Evolutionary conservation across 1,140 invertebrate genomes (phyloP), one percentile per base, ranked within the genome.

Genomic region (Leguminivora glycinivorella): DNA sequence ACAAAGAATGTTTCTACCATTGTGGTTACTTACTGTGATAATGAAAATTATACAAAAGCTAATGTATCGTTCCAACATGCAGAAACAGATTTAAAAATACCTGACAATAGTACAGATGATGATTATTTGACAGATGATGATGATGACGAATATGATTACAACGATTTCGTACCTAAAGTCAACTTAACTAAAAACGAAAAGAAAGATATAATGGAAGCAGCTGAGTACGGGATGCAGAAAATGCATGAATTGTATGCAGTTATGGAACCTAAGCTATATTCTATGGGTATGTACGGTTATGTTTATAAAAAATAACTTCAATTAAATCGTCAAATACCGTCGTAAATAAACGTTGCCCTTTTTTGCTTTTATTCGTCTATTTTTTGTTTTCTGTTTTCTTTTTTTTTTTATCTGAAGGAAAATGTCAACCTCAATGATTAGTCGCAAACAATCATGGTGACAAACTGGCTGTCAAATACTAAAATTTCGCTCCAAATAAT

Each of bases 201-300:
- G 47, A 92, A 80, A 75, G 92, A 94, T 70, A 80, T 95, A 4
- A 82, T 93, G 34, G 93, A 94, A 81, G 95, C 95, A 12, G 92
- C 93, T 0, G 92, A 94, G 75, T 94, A 93, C 78, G 95, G 95
- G 24, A 88, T 96, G 63, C 90, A 93, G 70, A 93, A 93, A 56
- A 95, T 95, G 93, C 93, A 94, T 29, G 92, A 95, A 47, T 84
- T 96, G 19, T 94, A 94, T 74, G 90, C 92, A 14, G 89, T 94
- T 40, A 93, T 94, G 76, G 95, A 96, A 82, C 95, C 95, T 1
- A 92, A 93, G 74, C 91, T 95, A 4, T 96, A 95, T 84, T 92
- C 93, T 67, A 93, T 94, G 93, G 95, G 95, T 96, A 78, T 93
- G 92, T 91, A 17, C 63, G 26, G 29, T 60, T 7, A 43, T 31